Evolutionary conservation across 2,888 invertebrate genomes (phyloP).

Genomic region (Sarcophaga rosellei): DNA sequence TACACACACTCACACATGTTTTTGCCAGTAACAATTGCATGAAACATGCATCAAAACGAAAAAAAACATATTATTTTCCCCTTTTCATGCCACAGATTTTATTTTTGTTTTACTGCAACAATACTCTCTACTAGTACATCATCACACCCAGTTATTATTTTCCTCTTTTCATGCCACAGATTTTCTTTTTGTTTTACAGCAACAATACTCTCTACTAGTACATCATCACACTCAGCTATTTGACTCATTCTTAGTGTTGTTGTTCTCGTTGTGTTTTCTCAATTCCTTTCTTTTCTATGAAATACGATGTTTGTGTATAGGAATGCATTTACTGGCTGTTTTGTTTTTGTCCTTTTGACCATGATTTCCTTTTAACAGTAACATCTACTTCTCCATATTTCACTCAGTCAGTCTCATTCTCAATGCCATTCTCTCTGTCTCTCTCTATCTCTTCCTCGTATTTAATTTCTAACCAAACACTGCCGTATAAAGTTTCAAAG

Average conservation of each 20-base stretch:
- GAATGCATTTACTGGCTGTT: not conserved
- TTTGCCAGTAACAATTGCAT: not conserved
- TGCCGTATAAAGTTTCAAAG: constrained; percentile 58
- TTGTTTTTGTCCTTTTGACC: constrained; percentile 61
- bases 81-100: not conserved
- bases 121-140: no score
- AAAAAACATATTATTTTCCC: not conserved
- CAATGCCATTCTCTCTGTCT: no score
- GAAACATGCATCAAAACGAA: not conserved
- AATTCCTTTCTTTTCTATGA: not conserved
- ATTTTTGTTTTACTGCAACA: no score
- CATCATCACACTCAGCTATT: no score
- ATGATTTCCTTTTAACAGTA: constrained; percentile 60
- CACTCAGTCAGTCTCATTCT: no score
- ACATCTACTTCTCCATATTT: constrained; percentile 29
- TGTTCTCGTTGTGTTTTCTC: no score
- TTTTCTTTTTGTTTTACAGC: no score
- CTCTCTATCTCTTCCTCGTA: not conserved
- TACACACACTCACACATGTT: not conserved
- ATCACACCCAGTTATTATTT: not conserved
- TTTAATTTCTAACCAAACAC: constrained; percentile 1
- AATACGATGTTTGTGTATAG: not conserved
- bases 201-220: no score
- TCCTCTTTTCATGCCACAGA: not conserved
- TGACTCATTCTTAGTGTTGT: no score